Percentiles rank a stretch among this genome's conserved stretches.
These are phyloP conservation scores for Copidosoma aretas DNA, from an alignment of 2,888 invertebrate species.

Conservation along the genomic window DNA sequence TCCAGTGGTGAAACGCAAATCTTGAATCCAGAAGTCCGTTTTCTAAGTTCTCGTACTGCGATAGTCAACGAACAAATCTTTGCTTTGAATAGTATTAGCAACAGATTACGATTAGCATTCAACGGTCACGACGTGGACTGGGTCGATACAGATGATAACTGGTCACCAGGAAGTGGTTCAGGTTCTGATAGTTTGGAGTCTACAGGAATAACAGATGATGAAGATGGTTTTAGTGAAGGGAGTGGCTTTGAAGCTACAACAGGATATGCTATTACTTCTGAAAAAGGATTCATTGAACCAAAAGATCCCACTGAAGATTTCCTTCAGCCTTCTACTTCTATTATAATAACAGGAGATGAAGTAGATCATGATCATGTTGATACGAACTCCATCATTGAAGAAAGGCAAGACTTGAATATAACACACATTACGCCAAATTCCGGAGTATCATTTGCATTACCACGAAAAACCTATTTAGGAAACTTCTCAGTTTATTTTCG, in stretches of 20 bases:
- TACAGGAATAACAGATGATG: slow-evolving; percentile 53
- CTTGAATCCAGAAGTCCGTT: slow-evolving; percentile 75
- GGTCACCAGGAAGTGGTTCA: slow-evolving; percentile 73
- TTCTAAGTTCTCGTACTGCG: slow-evolving; percentile 59
- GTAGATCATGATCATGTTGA: background rate
- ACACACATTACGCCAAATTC: background rate
- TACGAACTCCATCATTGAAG: background rate
- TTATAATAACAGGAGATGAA: background rate
- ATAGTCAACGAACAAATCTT: slow-evolving; percentile 77
- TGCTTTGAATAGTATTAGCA: slow-evolving; percentile 78
- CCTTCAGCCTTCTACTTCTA: background rate
- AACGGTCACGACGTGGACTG: slow-evolving; percentile 92
- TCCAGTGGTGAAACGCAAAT: slow-evolving; percentile 75
- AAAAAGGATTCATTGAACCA: background rate
- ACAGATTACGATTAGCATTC: slow-evolving; percentile 84
- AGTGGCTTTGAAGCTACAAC: slow-evolving; percentile 59
- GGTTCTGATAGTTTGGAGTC: slow-evolving; percentile 63
- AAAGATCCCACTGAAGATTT: background rate
- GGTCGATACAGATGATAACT: slow-evolving; percentile 67
- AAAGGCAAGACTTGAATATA: background rate
- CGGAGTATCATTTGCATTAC: background rate
- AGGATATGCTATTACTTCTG: slow-evolving; percentile 37
- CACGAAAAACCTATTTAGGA: background rate
- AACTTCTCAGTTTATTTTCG: background rate
- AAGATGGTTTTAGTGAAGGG: slow-evolving; percentile 60